These are phyloP conservation scores for Indicator maculatus DNA, from an alignment of 2,113 vertebrate species.

Conservation along the genomic window DNA sequence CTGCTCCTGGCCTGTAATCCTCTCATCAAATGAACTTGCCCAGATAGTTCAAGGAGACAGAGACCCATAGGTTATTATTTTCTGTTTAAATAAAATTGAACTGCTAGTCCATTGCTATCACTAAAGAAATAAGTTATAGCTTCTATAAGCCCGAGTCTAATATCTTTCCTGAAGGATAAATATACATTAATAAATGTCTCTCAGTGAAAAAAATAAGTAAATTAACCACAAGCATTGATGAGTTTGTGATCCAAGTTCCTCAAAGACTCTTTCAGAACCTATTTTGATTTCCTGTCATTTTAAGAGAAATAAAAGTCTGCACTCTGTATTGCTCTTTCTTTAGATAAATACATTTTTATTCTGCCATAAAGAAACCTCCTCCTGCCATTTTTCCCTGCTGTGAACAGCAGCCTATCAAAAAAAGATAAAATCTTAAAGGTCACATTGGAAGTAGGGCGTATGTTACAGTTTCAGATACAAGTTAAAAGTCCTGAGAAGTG, in stretches of 20 bases:
- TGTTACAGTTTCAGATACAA: conserved; percentile 24
- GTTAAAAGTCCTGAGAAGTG: not conserved
- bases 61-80: not conserved
- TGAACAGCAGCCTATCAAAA: conserved; percentile 42
- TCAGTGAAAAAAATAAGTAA: not conserved
- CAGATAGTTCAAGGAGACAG: not conserved
- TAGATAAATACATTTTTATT: conserved; percentile 59
- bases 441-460: conserved; percentile 3
- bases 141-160: not conserved
- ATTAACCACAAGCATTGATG: not conserved
- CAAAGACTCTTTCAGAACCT: not conserved
- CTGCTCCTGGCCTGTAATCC: not conserved
- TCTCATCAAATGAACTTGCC: not conserved
- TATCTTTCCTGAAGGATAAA: not conserved
- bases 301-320: conserved; percentile 13
- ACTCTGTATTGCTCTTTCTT: conserved; percentile 10
- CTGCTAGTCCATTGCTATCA: not conserved
- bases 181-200: not conserved
- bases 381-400: conserved; percentile 43
- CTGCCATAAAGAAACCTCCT: conserved; percentile 28
- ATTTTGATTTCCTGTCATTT: conserved; percentile 45
- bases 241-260: not conserved
- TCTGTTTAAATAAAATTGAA: not conserved
- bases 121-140: not conserved
- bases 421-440: conserved; percentile 50